Conservation (phyloP, 2,113 vertebrate genomes). For the Morone chrysops region DNA sequence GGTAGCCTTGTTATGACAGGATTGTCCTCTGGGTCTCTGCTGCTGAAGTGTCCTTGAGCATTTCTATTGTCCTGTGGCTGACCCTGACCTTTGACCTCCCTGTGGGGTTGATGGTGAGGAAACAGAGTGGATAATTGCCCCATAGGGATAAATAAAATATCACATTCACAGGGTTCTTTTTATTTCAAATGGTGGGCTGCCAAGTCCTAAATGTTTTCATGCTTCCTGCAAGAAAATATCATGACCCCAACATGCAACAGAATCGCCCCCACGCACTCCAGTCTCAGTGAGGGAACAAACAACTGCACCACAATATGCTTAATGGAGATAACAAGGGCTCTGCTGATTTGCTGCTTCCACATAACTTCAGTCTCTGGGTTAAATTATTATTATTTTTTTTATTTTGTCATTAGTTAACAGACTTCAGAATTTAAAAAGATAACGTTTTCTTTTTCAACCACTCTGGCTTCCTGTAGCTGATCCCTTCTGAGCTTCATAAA, state of each 20-base stretch:
- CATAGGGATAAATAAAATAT: constrained; percentile 1
- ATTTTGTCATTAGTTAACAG: constrained; percentile 2
- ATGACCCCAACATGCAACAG: not conserved
- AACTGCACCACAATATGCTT: constrained; percentile 18
- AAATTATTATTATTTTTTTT: not conserved
- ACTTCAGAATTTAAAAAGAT: not conserved
- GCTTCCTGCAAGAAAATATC: not conserved
- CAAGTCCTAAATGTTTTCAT: not conserved
- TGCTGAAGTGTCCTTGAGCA: not conserved
- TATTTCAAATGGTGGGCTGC: not conserved
- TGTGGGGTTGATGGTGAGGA: not conserved
- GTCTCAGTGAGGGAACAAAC: not conserved
- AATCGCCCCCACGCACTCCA: too few relatives aligned
- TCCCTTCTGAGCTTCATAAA: constrained; percentile 12
- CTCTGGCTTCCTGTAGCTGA: not conserved
- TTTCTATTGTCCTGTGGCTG: not conserved
- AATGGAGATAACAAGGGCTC: constrained; percentile 33
- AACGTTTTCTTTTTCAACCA: constrained; percentile 5
- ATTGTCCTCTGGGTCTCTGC: not conserved
- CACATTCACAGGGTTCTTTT: not conserved
- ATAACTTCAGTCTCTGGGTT: not conserved
- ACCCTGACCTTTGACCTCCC: constrained; percentile 31
- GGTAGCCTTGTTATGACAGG: not conserved
- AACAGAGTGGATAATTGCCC: not conserved
- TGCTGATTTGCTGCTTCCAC: not conserved